Conservation (phyloP, 2,113 vertebrate species). For the Phalacrocorax pelagicus region DNA sequence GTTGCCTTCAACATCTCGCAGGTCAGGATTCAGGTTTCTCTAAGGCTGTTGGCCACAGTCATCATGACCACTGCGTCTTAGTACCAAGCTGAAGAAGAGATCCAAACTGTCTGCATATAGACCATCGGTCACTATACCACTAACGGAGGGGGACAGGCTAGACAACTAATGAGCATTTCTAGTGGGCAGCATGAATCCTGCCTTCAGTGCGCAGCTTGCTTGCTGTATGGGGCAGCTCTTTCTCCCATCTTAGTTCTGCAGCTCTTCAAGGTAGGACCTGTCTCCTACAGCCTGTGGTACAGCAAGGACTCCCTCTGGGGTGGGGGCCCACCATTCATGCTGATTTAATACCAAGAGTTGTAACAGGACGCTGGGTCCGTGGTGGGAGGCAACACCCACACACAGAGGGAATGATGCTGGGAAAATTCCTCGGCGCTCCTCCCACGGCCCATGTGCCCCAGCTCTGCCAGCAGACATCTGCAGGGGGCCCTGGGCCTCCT, state of each 20-base stretch:
- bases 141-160: not conserved
- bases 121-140: not conserved
- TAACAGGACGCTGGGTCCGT: not conserved
- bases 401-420: not conserved
- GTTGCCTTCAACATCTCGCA: not conserved
- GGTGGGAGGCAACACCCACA: constrained; percentile 36
- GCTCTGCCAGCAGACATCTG: constrained; percentile 12
- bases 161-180: not conserved
- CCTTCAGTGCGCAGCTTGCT: not conserved
- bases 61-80: not conserved
- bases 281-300: not conserved
- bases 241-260: not conserved
- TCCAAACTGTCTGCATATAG: not conserved
- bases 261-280: not conserved
- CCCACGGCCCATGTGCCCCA: not conserved
- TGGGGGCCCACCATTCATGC: not conserved
- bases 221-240: not conserved
- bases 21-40: not conserved
- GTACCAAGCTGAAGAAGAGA: not conserved
- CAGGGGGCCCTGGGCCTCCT: not conserved
- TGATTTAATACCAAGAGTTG: not conserved
- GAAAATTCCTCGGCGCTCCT: constrained; percentile 36
- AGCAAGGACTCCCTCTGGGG: not conserved
- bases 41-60: not conserved
- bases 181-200: rapidly evolving